A percentile compares a stretch with the other conserved stretches of the same genome.
Conservation (phyloP, 2,113 vertebrate species). For the Ptyas mucosa region DNA sequence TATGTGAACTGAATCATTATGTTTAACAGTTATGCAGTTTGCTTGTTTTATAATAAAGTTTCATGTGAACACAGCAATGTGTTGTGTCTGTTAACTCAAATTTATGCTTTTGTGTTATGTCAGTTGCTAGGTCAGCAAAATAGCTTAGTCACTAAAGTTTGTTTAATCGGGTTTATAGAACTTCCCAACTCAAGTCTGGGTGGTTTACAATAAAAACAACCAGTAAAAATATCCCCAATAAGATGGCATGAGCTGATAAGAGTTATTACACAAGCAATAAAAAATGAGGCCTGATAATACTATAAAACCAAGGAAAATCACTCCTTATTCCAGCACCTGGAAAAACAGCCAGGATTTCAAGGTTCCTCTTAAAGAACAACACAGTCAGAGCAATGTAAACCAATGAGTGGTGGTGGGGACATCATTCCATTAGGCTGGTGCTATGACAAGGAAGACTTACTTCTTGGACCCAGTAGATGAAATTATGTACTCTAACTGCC, state of each 20-base stretch:
- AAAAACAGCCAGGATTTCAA: background rate
- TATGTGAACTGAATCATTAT: background rate
- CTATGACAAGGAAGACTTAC: background rate
- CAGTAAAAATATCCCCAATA: background rate
- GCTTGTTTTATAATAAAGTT: background rate
- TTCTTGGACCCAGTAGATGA: background rate
- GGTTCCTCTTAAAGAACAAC: background rate
- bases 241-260: background rate
- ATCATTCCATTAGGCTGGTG: background rate
- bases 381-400: background rate
- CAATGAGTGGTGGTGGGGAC: background rate
- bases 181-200: background rate
- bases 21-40: background rate
- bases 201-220: background rate
- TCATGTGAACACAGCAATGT: background rate
- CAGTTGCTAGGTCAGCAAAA: background rate
- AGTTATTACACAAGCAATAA: background rate
- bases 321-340: background rate
- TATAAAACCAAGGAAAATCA: background rate
- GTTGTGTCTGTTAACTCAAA: background rate
- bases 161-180: background rate
- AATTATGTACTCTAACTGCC: background rate
- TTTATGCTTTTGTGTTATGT: background rate
- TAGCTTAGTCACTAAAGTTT: background rate
- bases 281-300: background rate